These are phyloP conservation scores for Crotalus tigris DNA, from an alignment of 2,113 vertebrate species.

Conservation along the genomic window DNA sequence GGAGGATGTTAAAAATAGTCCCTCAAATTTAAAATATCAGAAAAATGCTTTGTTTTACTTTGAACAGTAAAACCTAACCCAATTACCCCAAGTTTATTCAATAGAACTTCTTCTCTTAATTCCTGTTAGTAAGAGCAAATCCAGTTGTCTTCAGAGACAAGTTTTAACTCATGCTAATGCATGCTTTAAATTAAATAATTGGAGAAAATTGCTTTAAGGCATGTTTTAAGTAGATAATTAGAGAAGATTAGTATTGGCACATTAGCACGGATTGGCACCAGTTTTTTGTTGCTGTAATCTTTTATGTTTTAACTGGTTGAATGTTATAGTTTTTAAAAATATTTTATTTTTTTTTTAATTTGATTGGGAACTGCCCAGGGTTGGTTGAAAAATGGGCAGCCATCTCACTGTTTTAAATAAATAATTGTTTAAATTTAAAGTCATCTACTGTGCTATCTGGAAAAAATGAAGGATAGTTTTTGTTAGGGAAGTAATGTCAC, in stretches of 20 bases:
- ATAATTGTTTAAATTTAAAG: not conserved
- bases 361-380: not conserved
- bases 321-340: no score
- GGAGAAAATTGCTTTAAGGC: not conserved
- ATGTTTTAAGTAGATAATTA: not conserved
- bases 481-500: not conserved
- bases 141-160: no score
- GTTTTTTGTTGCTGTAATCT: no score
- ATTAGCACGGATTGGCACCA: no score
- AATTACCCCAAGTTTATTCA: not conserved
- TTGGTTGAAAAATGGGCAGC: not conserved
- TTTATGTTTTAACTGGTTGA: no score
- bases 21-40: not conserved
- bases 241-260: no score
- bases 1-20: constrained; percentile 14
- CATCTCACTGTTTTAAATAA: not conserved
- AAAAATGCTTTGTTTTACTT: not conserved
- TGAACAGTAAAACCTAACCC: not conserved
- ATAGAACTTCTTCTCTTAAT: not conserved
- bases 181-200: not conserved
- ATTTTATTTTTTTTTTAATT: no score
- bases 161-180: not conserved
- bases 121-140: not conserved
- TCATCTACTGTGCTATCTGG: not conserved
- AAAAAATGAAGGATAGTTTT: not conserved